phyloP scores from a whole-genome alignment of 2,888 invertebrate species.

The Amiota communis region DNA sequence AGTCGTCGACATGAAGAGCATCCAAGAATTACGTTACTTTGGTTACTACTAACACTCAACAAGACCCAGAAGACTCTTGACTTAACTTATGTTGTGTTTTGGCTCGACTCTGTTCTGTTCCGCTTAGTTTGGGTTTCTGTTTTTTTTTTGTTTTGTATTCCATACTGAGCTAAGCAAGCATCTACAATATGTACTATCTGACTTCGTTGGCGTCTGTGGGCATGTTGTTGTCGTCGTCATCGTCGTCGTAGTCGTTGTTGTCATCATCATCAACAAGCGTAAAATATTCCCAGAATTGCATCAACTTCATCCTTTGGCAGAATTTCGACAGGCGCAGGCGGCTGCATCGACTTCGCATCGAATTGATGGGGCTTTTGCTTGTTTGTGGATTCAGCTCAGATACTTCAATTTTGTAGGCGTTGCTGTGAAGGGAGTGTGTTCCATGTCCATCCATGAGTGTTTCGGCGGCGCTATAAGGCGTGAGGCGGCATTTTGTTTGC shows the following conservation, averaged over 20 bases:
- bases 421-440: no score
- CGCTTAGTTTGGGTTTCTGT: neutral
- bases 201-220: conserved; percentile 50
- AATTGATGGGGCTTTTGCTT: neutral
- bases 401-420: neutral
- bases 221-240: conserved; percentile 44
- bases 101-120: neutral
- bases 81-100: neutral
- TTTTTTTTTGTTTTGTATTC: conserved; percentile 3
- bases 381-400: neutral
- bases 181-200: conserved; percentile 2
- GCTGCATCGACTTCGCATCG: conserved; percentile 36
- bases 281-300: conserved; percentile 65
- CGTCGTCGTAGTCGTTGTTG: conserved; percentile 54
- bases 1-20: conserved; percentile 19
- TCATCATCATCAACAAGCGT: conserved; percentile 60
- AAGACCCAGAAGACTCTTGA: conserved; percentile 13
- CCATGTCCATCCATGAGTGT: neutral
- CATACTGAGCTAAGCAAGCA: conserved; percentile 31
- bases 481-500: conserved; percentile 12
- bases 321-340: conserved; percentile 35
- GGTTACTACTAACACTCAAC: conserved; percentile 6
- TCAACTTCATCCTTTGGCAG: conserved; percentile 50
- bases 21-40: conserved; percentile 30
- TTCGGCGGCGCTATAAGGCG: neutral